Base-by-base conservation (phyloP, 2,888 invertebrate genomes). In the Cantharis rufa region DNA sequence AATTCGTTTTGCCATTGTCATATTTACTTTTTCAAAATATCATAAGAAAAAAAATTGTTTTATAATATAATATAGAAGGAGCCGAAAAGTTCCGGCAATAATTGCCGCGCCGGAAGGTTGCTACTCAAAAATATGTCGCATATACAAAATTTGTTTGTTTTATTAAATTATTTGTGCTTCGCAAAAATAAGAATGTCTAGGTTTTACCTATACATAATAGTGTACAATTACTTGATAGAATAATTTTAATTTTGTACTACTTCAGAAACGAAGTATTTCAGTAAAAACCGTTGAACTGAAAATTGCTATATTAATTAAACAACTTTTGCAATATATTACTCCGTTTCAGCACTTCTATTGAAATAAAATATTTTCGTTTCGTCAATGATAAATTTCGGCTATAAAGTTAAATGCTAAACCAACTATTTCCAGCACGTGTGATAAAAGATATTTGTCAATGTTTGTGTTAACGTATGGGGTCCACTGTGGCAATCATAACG, bases 401-500 rank as follows among this genome's bases (percentile, higher is more conserved):
- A 66, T 66, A 66, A 66, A 66, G 64, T 66, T 66, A 66, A 72
- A 69, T 15, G 68, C 69, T 74, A 74, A 74, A 74, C 74, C 63
- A 70, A 70, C 74, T 48, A 70, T 74, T 74, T 70, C 74, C 70
- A 74, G 64, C 70, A 70, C 70, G 74, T 70, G 74, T 63, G 70
- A 69, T 11, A 62, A 16, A 16, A 28, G 70, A 69, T 64, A 74
- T 74, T 74, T 70, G 69, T 74, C 74, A 74, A 74, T 63, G 74
- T 74, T 70, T 63, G 48, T 69, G 70, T 73, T 74, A 70, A 74
- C 62, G 74, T 69, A 74, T 70, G 70, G 70, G 74, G 70, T 74
- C 64, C 63, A 70, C 70, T 70, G 74, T 64, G 69, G 63, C 74
- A 74, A 74, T 74, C 70, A 70, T 74, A 74, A 28, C 64, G 48